Evolutionary conservation across 2,113 vertebrate species (phyloP), one percentile per base, ranked within the genome.

Genomic region (Spea bombifrons): DNA sequence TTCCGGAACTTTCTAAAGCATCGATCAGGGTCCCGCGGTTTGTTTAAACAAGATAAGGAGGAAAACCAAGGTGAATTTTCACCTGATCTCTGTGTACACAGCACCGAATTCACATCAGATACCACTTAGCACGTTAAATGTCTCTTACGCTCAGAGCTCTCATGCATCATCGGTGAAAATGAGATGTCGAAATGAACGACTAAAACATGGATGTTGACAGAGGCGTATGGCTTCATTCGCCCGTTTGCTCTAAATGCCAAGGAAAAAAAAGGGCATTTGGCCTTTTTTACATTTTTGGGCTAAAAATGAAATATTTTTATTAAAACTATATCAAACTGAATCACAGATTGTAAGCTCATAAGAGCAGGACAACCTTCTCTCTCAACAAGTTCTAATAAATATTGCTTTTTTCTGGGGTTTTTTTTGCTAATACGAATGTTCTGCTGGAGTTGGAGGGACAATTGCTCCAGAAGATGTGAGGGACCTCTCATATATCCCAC

Each of bases 41-140:
- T 81, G 80, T 81, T 81, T 76, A 63, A 72, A 81, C 80, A 81
- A 81, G 80, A 81, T 81, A 81, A 81, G 75, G 17, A 49, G 13
- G 50, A 79, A 45, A 69, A 17, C 49, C 70, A 66, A 79, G 70
- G 75, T 73, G 75, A 76, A 73, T 77, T 68, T 59, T 47, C 17
- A 8, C 64, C 44, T 61, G 74, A 78, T 66, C 63, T n/a, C 68
- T 81, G 69, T 77, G 74, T 81, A 81, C 75, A 81, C 30, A 66
- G 63, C 17, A 68, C 44, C 59, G 49, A 72, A 68, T 76, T 73
- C 64, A 53, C 69, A 73, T 77, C 53, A 76, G 66, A 68, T 17
- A 50, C 63, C 16, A 48, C 75, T 81, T 77, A 72, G 63, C 43
- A 66, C 63, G 63, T 66, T 73, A 81, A 70, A 76, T 73, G 77